Evolutionary conservation across 2,888 invertebrate species (phyloP), one percentile per base, ranked within the genome.

Genomic region (Drosophila hamatofila): DNA sequence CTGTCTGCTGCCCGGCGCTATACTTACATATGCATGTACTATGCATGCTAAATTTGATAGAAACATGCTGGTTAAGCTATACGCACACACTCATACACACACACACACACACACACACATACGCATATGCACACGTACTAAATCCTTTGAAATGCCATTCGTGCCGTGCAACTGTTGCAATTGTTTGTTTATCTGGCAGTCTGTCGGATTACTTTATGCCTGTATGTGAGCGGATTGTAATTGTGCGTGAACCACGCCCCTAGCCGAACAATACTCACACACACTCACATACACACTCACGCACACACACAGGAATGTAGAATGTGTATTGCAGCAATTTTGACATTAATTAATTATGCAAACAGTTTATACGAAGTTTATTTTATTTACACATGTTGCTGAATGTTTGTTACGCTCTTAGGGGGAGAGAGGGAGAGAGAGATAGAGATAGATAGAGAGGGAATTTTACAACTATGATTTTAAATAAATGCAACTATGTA

Each of bases 311-410:
- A 27, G 12, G 16, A 23, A 6, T 39, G 6, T 25, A 12, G 35
- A 57, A 57, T 54, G 42, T 61, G 42, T 35, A 18, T 23, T 48
- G 51, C 57, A 61, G 67, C 67, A 75, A 80, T 68, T 80, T 72
- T 76, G 78, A 72, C 86, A 80, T 80, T 86, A 83, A 88, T 86
- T 88, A 86, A 86, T 86, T 86, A 86, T 88, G 88, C 83, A 88
- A 88, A 86, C 86, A 78, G 80, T 80, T 85, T 88, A 88, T 88
- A 78, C 81, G 66, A 78, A 85, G 86, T 88, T 80, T 85, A 85
- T 83, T 84, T 85, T 83, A 85, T 88, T 88, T 85, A 85, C 85
- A 83, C 84, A 84, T 83, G 87, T 75, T 87, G 70, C 81, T 68
- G 77, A 48, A 57, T 71, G 74, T 65, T 77, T 62, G 64, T 69